These are phyloP conservation scores for Cancer borealis DNA, from an alignment of 2,888 invertebrate species.

Conservation along the genomic window DNA sequence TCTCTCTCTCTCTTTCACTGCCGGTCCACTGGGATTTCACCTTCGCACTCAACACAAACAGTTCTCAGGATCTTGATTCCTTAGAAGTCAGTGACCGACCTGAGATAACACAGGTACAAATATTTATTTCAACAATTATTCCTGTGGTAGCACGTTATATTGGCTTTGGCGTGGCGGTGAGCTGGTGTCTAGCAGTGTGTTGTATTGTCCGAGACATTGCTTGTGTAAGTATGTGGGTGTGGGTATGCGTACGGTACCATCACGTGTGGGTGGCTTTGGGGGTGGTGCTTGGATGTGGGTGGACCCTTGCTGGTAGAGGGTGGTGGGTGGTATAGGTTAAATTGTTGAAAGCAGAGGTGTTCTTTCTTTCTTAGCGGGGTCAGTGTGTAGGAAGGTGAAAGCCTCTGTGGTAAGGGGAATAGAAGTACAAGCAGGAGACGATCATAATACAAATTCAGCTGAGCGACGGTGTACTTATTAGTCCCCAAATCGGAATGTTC, in stretches of 20 bases:
- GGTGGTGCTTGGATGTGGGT: background rate
- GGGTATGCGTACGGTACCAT: background rate
- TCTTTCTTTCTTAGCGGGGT: background rate
- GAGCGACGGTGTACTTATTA: conserved; percentile 15
- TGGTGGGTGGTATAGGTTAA: background rate
- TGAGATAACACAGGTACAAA: background rate
- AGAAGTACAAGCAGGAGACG: background rate
- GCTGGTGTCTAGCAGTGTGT: background rate
- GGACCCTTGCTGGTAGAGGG: background rate
- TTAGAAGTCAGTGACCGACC: conserved; percentile 4
- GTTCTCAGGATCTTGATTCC: background rate
- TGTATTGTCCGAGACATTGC: background rate
- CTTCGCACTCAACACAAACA: conserved; percentile 5
- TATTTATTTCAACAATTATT: conserved; percentile 24
- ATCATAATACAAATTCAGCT: conserved; percentile 28
- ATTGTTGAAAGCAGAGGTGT: background rate
- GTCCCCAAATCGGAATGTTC: background rate
- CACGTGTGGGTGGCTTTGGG: background rate
- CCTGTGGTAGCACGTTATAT: background rate
- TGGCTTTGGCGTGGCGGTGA: conserved; percentile 17
- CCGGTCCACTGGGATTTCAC: background rate
- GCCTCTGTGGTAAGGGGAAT: background rate
- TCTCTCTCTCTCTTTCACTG: background rate
- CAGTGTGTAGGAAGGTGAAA: background rate
- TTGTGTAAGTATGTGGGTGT: background rate